Percentiles rank a stretch among this genome's conserved stretches.
These are phyloP conservation scores for Perognathus longimembris DNA, from an alignment of 2,113 vertebrate genomes.

Conservation along the genomic window DNA sequence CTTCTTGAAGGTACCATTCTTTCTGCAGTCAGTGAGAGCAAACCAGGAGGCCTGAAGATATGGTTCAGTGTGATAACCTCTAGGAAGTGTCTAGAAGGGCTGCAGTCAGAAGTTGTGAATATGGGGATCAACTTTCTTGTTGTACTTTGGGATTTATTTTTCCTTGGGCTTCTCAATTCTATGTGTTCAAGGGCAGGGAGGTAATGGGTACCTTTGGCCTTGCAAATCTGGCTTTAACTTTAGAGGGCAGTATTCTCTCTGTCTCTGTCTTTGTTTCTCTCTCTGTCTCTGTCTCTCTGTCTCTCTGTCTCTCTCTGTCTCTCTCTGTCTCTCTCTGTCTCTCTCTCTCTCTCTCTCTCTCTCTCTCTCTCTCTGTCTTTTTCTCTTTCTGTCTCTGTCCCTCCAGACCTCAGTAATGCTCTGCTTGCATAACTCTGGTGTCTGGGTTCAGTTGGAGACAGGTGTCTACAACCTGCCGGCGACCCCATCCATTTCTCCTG, in stretches of 20 bases:
- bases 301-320: no score
- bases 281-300: no score
- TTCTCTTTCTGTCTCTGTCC: no score
- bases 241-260: not conserved
- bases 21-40: not conserved
- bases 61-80: no score
- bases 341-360: no score
- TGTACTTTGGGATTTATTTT: not conserved
- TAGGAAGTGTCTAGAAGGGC: no score
- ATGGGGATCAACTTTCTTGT: not conserved
- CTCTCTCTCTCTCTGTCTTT: no score
- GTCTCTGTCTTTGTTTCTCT: no score
- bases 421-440: not conserved
- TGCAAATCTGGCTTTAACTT: not conserved
- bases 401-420: not conserved
- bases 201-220: fast-evolving
- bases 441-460: not conserved
- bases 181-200: not conserved
- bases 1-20: not conserved
- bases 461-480: not conserved
- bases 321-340: no score
- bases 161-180: not conserved
- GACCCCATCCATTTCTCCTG: fast-evolving
- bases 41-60: not conserved
- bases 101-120: not conserved